phyloP scores from a whole-genome alignment of 2,113 vertebrate species.

The Uropsilus gracilis region DNA sequence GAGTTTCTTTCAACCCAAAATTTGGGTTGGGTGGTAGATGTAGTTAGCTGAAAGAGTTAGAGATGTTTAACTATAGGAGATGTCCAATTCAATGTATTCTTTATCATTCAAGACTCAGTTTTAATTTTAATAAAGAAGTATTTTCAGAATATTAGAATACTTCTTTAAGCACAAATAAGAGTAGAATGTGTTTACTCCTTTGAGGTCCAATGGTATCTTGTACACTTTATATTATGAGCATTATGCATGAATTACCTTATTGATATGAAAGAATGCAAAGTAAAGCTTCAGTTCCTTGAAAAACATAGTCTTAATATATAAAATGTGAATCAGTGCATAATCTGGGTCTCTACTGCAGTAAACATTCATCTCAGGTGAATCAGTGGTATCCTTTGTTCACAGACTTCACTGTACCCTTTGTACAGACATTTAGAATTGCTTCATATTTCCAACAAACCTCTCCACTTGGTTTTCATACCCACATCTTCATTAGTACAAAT shows the following conservation, averaged over 20 bases:
- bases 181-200: not conserved
- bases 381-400: not conserved
- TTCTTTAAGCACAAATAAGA: not conserved
- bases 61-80: not conserved
- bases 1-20: not conserved
- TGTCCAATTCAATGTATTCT: not conserved
- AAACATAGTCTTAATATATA: not conserved
- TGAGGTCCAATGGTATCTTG: not conserved
- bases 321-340: not conserved
- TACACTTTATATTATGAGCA: not conserved
- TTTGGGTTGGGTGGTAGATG: not conserved
- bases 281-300: not conserved
- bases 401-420: not conserved
- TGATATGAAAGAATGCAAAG: not conserved
- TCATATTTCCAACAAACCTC: not conserved
- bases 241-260: not conserved
- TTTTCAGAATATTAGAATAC: not conserved
- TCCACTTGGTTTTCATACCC: not conserved
- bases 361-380: not conserved
- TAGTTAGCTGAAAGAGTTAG: not conserved
- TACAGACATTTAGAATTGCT: not conserved
- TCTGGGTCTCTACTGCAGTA: not conserved
- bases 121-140: not conserved
- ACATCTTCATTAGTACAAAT: not conserved
- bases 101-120: not conserved